Evolutionary conservation across 2,113 vertebrate genomes (phyloP).

Genomic region (Brevimyrus niger): DNA sequence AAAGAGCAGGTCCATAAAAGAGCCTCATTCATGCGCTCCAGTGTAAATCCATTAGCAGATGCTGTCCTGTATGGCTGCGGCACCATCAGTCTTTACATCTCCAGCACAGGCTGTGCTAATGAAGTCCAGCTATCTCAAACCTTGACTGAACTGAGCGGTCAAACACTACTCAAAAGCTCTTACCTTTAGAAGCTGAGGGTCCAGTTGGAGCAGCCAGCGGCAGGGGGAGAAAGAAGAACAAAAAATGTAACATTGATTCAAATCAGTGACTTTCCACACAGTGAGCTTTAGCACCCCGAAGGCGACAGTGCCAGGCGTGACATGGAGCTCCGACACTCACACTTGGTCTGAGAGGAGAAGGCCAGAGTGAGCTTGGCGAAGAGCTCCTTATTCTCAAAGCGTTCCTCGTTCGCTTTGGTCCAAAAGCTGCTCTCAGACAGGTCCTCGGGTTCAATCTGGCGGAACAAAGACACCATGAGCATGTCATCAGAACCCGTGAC

Average conservation of each 20-base stretch:
- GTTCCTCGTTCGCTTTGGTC: conserved; percentile 71
- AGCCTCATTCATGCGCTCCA: background rate
- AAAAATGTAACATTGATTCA: background rate
- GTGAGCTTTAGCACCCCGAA: background rate
- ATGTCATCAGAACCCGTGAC: background rate
- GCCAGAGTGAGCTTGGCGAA: conserved; percentile 77
- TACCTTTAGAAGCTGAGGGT: conserved; percentile 23
- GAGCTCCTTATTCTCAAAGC: conserved; percentile 77
- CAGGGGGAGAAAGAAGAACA: background rate
- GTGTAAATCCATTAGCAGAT: background rate
- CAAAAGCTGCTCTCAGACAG: conserved; percentile 79
- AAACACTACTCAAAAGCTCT: background rate
- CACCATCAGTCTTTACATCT: background rate
- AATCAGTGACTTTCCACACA: background rate
- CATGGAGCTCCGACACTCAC: conserved; percentile 56
- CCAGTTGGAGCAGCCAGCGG: background rate
- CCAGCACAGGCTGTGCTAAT: background rate
- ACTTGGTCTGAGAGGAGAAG: conserved; percentile 78
- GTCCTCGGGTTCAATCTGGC: conserved; percentile 68
- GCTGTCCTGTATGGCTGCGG: background rate
- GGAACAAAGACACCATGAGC: background rate
- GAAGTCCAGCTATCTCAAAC: background rate
- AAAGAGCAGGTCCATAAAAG: background rate
- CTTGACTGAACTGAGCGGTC: background rate
- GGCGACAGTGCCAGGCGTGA: background rate